Conservation (phyloP, 2,888 invertebrate species). For the Aquatica leii region DNA sequence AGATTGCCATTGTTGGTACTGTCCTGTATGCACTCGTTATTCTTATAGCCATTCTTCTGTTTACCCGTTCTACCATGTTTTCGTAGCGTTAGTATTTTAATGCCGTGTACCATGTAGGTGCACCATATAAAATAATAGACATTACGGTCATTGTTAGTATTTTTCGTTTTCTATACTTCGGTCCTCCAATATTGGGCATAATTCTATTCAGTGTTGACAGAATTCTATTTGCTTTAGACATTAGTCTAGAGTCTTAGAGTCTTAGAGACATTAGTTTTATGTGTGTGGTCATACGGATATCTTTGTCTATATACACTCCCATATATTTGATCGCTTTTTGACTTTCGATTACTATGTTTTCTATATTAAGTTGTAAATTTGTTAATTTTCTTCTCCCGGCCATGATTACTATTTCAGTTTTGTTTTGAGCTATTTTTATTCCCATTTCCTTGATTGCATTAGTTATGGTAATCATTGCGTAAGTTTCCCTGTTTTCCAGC, state of each 20-base stretch:
- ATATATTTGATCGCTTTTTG: slow-evolving; percentile 19
- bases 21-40: background rate
- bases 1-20: background rate
- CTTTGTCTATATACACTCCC: slow-evolving; percentile 19
- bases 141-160: background rate
- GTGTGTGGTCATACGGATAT: slow-evolving; percentile 10
- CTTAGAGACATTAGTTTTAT: background rate
- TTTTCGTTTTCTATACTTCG: background rate
- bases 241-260: too few relatives aligned
- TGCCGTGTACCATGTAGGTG: background rate
- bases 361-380: background rate
- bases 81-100: slow-evolving; percentile 2
- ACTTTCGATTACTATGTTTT: background rate
- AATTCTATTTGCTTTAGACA: background rate
- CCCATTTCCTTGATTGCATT: too few relatives aligned
- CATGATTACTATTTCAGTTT: too few relatives aligned
- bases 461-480: too few relatives aligned
- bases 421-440: too few relatives aligned
- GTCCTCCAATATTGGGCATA: background rate
- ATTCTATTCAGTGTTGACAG: background rate
- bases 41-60: slow-evolving; percentile 5
- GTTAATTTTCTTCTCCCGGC: too few relatives aligned
- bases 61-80: background rate
- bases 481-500: too few relatives aligned
- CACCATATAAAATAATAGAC: background rate